These are phyloP conservation scores for Dasypogon diadema DNA, from an alignment of 2,888 invertebrate species.

Conservation along the genomic window DNA sequence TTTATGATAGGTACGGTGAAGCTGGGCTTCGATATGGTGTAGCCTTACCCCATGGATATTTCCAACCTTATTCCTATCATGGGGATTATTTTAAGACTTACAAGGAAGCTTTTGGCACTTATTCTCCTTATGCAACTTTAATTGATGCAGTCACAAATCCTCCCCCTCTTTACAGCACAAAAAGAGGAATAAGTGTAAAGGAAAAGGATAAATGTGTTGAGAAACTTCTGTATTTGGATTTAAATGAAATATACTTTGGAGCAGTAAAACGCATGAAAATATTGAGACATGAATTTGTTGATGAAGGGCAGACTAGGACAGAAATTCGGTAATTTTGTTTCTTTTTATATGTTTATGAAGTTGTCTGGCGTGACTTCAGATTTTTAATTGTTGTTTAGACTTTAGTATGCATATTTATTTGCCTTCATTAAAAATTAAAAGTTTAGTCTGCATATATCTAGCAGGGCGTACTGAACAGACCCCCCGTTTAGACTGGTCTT, in stretches of 20 bases:
- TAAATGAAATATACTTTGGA: constrained; percentile 78
- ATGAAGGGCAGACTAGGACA: constrained; percentile 73
- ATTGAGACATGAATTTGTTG: constrained; percentile 76
- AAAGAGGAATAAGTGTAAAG: constrained; percentile 74
- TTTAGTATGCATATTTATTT: no score
- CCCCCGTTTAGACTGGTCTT: no score
- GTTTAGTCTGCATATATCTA: no score
- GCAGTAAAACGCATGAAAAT: constrained; percentile 88
- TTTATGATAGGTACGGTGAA: constrained; percentile 92
- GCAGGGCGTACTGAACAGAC: no score
- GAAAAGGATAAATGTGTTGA: constrained; percentile 73
- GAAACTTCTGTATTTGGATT: constrained; percentile 72
- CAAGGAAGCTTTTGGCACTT: constrained; percentile 84
- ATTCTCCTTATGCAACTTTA: constrained; percentile 84
- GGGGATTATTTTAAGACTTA: constrained; percentile 82
- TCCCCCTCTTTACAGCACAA: constrained; percentile 74
- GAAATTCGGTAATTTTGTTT: constrained; percentile 69
- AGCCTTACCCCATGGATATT: constrained; percentile 76
- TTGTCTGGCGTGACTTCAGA: not conserved
- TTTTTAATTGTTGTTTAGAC: not conserved
- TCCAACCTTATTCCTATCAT: constrained; percentile 83
- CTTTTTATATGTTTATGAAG: not conserved
- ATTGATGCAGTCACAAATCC: constrained; percentile 76
- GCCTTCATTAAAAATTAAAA: no score
- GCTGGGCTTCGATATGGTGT: constrained; percentile 86